Evolutionary conservation across 2,888 invertebrate genomes (phyloP), one percentile per base, ranked within the genome.

Genomic region (Hemithea aestivaria): DNA sequence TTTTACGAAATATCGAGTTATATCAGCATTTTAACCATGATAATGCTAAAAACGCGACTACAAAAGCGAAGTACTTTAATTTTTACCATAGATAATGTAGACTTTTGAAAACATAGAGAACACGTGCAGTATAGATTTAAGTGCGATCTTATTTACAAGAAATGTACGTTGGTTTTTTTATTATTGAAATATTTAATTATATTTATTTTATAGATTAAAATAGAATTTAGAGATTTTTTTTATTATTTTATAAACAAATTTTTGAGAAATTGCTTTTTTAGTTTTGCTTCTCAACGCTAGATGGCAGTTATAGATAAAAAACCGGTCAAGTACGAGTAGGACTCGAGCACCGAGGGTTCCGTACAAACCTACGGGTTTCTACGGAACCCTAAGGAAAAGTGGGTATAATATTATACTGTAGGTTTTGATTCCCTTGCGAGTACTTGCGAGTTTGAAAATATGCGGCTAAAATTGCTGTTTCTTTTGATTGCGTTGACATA

Each of bases 21-120:
- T 55, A 82, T 70, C 57, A 73, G 76, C 79, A 80, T 79, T 78
- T 77, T 77, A 73, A 64, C 75, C 79, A 81, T 80, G 75, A 73
- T 80, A 75, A 57, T 68, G 73, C 73, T 76, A 73, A 80, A 83
- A 85, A 81, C 77, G 82, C 80, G 76, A 82, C 74, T 82, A 77
- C 75, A 81, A 84, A 82, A 82, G 79, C 81, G 77, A 79, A 74
- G 67, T 73, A 74, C 74, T 75, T 75, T 66, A 81, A 73, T 82
- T 83, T 77, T 70, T 66, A 56, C 64, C 73, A 79, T 67, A 78
- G 79, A 80, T 47, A 68, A 65, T 52, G 48, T 66, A 73, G 70
- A 70, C 29, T 57, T 58, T 60, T 48, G 35, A 35, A 32, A 38
- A 39, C 61, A 73, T 57, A 73, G 68, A 73, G 57, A 73, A 73